Conservation (phyloP, 1,140 invertebrate genomes). For the Anthonomus grandis region DNA sequence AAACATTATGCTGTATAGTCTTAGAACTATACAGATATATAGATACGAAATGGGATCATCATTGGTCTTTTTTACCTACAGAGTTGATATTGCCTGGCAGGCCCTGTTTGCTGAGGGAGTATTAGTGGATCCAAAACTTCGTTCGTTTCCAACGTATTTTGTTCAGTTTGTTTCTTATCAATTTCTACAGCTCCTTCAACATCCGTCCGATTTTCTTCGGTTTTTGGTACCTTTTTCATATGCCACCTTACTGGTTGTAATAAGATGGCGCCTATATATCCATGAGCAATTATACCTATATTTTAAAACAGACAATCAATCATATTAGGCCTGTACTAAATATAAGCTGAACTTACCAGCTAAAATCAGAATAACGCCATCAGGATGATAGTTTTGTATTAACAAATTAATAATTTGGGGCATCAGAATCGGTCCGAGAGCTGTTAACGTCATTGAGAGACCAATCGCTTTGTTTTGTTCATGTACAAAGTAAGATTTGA, state of each 20-base stretch:
- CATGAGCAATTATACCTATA: conserved; percentile 20
- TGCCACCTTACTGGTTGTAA: conserved; percentile 56
- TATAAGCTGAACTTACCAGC: conserved; percentile 44
- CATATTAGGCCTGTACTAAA: conserved; percentile 35
- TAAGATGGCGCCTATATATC: conserved; percentile 43
- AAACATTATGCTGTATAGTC: too few species aligned
- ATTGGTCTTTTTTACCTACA: conserved; percentile 2
- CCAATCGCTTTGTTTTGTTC: conserved; percentile 50
- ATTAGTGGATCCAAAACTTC: conserved; percentile 30
- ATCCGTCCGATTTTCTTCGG: conserved; percentile 4
- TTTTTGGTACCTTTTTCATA: conserved; percentile 41
- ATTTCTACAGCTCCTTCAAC: conserved; percentile 29
- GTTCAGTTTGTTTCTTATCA: conserved; percentile 15
- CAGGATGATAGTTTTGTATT: conserved; percentile 44
- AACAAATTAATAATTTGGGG: conserved; percentile 49
- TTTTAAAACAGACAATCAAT: not conserved
- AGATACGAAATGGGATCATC: too few species aligned
- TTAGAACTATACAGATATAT: too few species aligned
- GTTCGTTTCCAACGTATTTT: conserved; percentile 1
- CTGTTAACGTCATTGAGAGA: conserved; percentile 49
- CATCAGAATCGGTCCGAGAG: conserved; percentile 52
- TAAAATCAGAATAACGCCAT: conserved; percentile 50
- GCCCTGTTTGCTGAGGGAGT: not conserved
- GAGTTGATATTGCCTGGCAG: conserved; percentile 5
- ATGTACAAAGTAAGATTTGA: conserved; percentile 52